Evolutionary conservation across 2,797 vertebrate genomes (phyloP), one percentile per base, ranked within the genome.

Genomic region (Myotis planiceps): DNA sequence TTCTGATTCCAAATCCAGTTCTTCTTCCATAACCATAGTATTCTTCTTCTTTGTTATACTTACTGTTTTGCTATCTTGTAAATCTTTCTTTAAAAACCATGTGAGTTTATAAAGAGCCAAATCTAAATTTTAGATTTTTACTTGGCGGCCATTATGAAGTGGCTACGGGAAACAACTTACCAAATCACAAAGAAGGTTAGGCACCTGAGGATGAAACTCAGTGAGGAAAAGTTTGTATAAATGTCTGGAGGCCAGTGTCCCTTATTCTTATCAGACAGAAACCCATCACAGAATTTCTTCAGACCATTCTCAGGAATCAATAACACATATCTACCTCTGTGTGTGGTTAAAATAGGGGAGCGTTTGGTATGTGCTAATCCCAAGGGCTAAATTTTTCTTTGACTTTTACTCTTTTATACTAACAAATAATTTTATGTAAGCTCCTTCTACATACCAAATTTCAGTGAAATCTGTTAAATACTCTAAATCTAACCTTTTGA

Each of bases 71-170:
- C 29, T 63, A 14, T 12, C 29, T 71, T 82, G 42, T 83, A 76
- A 93, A 89, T 47, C 13, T 55, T 75, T 76, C 25, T 58, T 92
- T 90, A 87, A 72, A 90, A 83, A 86, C 21, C 39, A 37, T 34
- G 16, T 55, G 51, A 32, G 27, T 85, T 76, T 88, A 68, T 34
- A 71, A 78, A 86, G 34, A 75, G 7, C 27, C 63, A 94, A 93
- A n/a, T 86, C 6, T 75, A 82, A 74, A 91, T 58, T 94, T 95
- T 78, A 88, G 7, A 19, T 88, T 45, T 93, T 95, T n/a, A 27
- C 23, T 27, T 72, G n/a, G 29, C 10, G 1, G 5, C 5, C 25
- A n/a, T 87, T 92, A 12, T 49, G 53, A 83, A 51, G 27, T 25
- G 14, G 29, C 23, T 71, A 18, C 4, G 37, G 47, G n/a, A 92